A percentile compares a stretch with the other conserved stretches of the same genome.
Evolutionary conservation across 1,140 invertebrate genomes (phyloP).

Genomic region (Ceratosolen fusciceps): DNA sequence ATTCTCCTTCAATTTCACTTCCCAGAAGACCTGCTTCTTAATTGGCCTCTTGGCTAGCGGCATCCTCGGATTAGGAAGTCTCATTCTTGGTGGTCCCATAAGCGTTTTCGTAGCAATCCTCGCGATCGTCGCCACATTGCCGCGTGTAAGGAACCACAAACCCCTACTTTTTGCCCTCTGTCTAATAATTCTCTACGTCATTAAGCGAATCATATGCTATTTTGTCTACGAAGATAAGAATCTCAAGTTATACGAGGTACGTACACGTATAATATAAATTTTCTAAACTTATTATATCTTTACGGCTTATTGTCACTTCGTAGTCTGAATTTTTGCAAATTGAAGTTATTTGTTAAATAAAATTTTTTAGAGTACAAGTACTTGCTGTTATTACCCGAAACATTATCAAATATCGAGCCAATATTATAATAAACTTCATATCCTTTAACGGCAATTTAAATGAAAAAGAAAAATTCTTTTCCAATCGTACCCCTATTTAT

Average conservation of each 20-base stretch:
- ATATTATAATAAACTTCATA: too few species aligned
- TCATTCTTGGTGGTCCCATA: conserved; percentile 57
- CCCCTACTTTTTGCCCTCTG: conserved; percentile 58
- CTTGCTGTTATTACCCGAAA: too few species aligned
- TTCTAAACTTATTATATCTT: too few species aligned
- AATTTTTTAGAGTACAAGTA: too few species aligned
- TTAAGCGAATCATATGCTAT: conserved; percentile 50
- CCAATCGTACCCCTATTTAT: too few species aligned
- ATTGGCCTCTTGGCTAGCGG: conserved; percentile 61
- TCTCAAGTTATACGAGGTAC: conserved; percentile 30
- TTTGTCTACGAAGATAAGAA: conserved; percentile 49
- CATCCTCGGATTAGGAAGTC: conserved; percentile 60
- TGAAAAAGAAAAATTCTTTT: too few species aligned
- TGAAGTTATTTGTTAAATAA: too few species aligned
- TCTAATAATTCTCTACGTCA: conserved; percentile 56
- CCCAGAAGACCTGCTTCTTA: conserved; percentile 55
- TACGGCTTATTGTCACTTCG: too few species aligned
- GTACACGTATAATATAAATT: too few species aligned
- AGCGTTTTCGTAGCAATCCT: conserved; percentile 61
- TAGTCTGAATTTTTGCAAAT: too few species aligned
- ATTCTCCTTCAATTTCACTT: conserved; percentile 61
- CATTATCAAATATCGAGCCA: too few species aligned
- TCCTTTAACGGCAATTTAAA: too few species aligned
- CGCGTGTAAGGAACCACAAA: conserved; percentile 56
- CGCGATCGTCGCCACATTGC: conserved; percentile 62